Conservation (phyloP, 2,113 vertebrate genomes). For the Probosciger aterrimus region DNA sequence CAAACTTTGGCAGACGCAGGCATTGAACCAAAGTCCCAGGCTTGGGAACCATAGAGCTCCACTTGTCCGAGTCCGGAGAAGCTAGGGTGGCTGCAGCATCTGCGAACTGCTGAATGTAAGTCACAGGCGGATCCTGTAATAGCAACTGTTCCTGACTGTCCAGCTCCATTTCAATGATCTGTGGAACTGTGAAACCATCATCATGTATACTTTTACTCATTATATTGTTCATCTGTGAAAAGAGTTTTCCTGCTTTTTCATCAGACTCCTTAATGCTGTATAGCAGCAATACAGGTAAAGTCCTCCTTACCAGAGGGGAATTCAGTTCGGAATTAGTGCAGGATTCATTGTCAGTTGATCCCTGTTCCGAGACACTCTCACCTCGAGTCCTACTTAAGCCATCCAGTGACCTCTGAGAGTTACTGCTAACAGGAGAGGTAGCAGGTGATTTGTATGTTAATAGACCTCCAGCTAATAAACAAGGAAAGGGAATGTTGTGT, state of each 20-base stretch:
- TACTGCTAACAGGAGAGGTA: constrained; percentile 83
- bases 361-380: constrained; percentile 88
- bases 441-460: constrained; percentile 93
- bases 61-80: constrained; percentile 91
- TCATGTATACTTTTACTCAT: constrained; percentile 98
- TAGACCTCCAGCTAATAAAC: constrained; percentile 93
- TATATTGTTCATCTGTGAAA: constrained; percentile 97
- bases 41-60: constrained; percentile 90
- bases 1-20: constrained; percentile 91
- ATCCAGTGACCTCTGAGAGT: constrained; percentile 85
- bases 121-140: constrained; percentile 96
- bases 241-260: constrained; percentile 96
- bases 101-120: constrained; percentile 98
- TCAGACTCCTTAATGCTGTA: constrained; percentile 98
- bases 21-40: constrained; percentile 96
- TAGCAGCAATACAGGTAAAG: constrained; percentile 91
- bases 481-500: constrained; percentile 99
- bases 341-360: constrained; percentile 94
- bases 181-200: constrained; percentile 96
- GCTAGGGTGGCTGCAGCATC: constrained; percentile 87
- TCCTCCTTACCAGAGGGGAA: constrained; percentile 89
- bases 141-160: constrained; percentile 96
- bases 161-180: constrained; percentile 99
- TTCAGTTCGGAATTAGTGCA: constrained; percentile 88
- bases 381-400: constrained; percentile 91